Percentiles rank a stretch among this genome's conserved stretches.
phyloP scores from a whole-genome alignment of 2,888 invertebrate species.

The Meiosimyza platycephala region DNA sequence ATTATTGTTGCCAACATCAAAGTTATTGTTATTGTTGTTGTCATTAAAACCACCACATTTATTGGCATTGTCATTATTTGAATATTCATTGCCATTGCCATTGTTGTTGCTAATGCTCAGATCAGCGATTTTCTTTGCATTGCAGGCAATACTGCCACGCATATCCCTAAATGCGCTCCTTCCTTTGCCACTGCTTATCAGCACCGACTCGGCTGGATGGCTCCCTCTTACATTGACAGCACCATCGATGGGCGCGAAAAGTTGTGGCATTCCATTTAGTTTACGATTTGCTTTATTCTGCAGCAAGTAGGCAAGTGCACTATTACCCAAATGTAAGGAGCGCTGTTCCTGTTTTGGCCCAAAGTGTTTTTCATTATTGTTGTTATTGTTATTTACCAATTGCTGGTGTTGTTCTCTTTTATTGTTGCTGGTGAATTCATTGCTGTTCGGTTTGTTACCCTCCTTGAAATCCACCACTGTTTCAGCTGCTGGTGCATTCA shows the following conservation, averaged over 20 bases:
- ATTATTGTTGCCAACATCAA: slow-evolving; percentile 7
- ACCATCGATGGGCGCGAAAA: too few species aligned
- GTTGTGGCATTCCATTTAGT: too few species aligned
- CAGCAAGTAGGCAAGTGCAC: too few species aligned
- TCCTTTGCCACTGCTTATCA: background rate
- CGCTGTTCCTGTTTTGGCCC: too few species aligned
- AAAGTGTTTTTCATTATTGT: background rate
- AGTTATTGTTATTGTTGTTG: background rate
- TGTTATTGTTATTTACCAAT: background rate
- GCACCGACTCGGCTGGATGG: too few species aligned
- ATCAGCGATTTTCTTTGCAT: slow-evolving; percentile 20
- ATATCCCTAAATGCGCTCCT: background rate
- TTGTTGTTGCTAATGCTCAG: slow-evolving; percentile 12
- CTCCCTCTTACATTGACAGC: too few species aligned
- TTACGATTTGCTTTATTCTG: too few species aligned
- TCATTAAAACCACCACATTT: background rate
- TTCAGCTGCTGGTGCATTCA: background rate
- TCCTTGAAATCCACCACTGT: too few species aligned
- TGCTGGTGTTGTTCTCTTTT: background rate
- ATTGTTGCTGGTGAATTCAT: slow-evolving; percentile 2
- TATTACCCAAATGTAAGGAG: too few species aligned
- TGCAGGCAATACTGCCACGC: slow-evolving; percentile 4
- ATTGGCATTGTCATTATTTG: slow-evolving; percentile 11
- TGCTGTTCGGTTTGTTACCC: background rate
- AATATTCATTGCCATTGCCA: slow-evolving; percentile 4